Conservation (phyloP, 2,888 invertebrate genomes). For the Micropterix aruncella region DNA sequence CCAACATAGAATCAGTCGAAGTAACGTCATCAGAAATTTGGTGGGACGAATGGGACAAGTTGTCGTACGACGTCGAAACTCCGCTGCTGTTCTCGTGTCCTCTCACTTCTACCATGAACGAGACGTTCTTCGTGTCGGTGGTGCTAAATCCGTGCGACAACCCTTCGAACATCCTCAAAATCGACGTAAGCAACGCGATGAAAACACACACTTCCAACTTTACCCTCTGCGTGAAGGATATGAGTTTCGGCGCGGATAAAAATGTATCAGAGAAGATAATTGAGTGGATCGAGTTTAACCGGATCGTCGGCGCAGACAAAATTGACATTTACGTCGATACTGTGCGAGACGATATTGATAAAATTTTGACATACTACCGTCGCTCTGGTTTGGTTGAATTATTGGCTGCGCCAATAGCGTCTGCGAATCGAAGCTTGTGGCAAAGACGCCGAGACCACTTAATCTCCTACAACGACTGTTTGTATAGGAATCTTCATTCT, state of each 20-base stretch:
- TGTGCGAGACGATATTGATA: conserved; percentile 36
- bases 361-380: conserved; percentile 42
- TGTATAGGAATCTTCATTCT: conserved; percentile 52
- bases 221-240: conserved; percentile 58
- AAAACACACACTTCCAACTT: conserved; percentile 27
- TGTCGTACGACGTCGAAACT: conserved; percentile 28
- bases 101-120: conserved; percentile 28
- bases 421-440: conserved; percentile 35
- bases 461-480: conserved; percentile 64
- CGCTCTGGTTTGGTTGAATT: conserved; percentile 31
- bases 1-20: conserved; percentile 37
- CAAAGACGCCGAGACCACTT: conserved; percentile 57
- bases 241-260: conserved; percentile 49
- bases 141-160: conserved; percentile 35
- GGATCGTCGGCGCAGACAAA: conserved; percentile 49
- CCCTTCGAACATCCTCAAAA: conserved; percentile 25
- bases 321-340: conserved; percentile 51
- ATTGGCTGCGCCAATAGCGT: conserved; percentile 37
- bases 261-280: conserved; percentile 44
- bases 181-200: conserved; percentile 15
- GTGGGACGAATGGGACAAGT: conserved; percentile 45
- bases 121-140: conserved; percentile 31
- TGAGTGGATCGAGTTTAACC: conserved; percentile 59
- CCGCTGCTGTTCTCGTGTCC: conserved; percentile 51
- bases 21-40: conserved; percentile 46